Base-by-base conservation (phyloP, 2,888 invertebrate species). In the Lasioglossum lativentre region DNA sequence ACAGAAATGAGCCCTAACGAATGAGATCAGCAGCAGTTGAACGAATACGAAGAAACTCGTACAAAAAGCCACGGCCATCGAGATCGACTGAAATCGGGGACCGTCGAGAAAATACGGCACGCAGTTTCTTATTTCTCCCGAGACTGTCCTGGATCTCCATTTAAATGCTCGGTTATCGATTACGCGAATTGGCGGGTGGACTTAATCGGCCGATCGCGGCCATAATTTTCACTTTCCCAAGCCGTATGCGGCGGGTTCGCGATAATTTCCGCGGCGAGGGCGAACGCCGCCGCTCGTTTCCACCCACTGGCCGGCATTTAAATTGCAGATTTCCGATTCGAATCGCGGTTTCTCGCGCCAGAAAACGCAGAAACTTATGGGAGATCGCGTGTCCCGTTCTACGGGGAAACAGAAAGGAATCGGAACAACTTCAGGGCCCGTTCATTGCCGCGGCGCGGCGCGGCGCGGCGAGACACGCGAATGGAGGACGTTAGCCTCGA, bases 391-490 rank as follows among this genome's bases (percentile, higher is more conserved):
- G 80, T 30, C 52, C 19, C 19, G 42, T 59, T 47, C 40, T 14
- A 19, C 45, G 42, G 30, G 14, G 19, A 19, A 75, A 42, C 16
- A 59, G 19, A 23, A 47, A 68, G 23, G 47, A 72, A 45, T 38
- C 40, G 52, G 1, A 23, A 34, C 23, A 10, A 19, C 56, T 19
- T 47, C 8, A 8, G 63, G 12, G 75, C 71, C 63, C 38, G 40
- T 27, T 72, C 74, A 42, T 56, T 42, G 76, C 78, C 72, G 19
- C 42, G n/a, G 59, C 52, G 71, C n/a, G n/a, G n/a, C n/a, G n/a
- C n/a, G n/a, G n/a, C n/a, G n/a, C n/a, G n/a, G 59, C 52, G 71
- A 38, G 70, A 52, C 70, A 82, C 74, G 79, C 75, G 42, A 75
- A n/a, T 30, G 52, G n/a, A 34, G 68, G 30, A 40, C 16, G 23